Evolutionary conservation across 1,140 invertebrate genomes (phyloP).

Genomic region (Dreissena polymorpha): DNA sequence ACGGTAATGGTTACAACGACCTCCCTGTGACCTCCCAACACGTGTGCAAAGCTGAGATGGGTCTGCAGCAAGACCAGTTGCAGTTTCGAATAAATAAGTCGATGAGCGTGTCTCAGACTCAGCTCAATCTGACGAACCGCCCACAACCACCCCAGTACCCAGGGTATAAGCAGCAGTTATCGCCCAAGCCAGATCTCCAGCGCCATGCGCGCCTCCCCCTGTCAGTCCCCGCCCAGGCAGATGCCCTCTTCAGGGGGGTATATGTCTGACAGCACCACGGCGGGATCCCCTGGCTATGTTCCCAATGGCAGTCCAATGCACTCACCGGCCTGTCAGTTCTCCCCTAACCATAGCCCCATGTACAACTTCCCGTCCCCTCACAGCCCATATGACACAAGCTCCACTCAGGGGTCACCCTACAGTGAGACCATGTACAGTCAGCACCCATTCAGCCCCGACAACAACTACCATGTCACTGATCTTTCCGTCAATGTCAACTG

Average conservation of each 20-base stretch:
- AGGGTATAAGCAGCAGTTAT: constrained; percentile 8
- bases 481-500: constrained; percentile 40
- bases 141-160: constrained; percentile 45
- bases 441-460: constrained; percentile 36
- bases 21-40: background rate
- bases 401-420: constrained; percentile 37
- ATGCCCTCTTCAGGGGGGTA: constrained; percentile 30
- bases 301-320: constrained; percentile 31
- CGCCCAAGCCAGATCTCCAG: background rate
- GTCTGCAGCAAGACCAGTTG: constrained; percentile 22
- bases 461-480: constrained; percentile 41
- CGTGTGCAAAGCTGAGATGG: constrained; percentile 27
- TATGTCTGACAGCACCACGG: constrained; percentile 28
- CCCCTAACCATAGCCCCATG: constrained; percentile 42
- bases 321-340: constrained; percentile 39
- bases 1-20: constrained; percentile 11
- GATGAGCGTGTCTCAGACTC: constrained; percentile 35
- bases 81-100: constrained; percentile 9
- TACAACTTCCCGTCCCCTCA: constrained; percentile 33
- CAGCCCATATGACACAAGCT: constrained; percentile 29
- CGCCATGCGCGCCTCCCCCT: constrained; percentile 12
- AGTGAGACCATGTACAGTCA: constrained; percentile 19
- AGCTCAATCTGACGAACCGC: constrained; percentile 13
- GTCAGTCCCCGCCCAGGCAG: constrained; percentile 40
- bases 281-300: constrained; percentile 42